These are phyloP conservation scores for Takifugu rubripes DNA, from an alignment of 2,797 vertebrate genomes.

Conservation along the genomic window DNA sequence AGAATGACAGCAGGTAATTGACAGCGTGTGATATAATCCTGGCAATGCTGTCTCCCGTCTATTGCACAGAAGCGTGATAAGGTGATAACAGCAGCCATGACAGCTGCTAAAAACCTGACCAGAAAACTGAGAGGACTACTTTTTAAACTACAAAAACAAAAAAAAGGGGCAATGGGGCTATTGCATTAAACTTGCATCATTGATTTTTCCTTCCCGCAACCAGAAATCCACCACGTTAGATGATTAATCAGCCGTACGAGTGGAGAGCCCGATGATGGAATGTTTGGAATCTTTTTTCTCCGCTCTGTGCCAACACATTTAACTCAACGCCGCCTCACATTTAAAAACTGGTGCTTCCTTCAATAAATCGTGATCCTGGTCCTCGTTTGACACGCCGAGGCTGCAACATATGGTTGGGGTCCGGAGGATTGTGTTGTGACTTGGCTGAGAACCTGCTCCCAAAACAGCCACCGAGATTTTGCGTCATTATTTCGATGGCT, in stretches of 20 bases:
- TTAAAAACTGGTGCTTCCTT: too few species aligned
- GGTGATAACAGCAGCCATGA: neutral
- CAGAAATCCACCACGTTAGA: neutral
- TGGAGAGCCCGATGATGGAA: neutral
- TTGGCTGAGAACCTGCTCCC: too few species aligned
- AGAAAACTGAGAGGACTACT: too few species aligned
- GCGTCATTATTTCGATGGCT: too few species aligned
- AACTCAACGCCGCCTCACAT: too few species aligned
- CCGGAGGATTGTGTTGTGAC: too few species aligned
- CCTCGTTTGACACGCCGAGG: too few species aligned
- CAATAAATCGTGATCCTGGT: too few species aligned
- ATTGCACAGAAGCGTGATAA: neutral
- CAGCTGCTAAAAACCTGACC: neutral
- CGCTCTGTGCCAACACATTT: too few species aligned
- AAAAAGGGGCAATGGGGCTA: neutral
- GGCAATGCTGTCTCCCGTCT: neutral
- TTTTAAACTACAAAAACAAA: neutral
- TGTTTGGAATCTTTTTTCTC: neutral
- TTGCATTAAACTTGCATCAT: slow-evolving; percentile 1
- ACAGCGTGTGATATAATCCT: neutral
- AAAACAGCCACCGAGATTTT: too few species aligned
- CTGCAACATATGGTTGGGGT: too few species aligned
- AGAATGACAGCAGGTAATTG: slow-evolving; percentile 19
- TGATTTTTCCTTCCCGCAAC: neutral
- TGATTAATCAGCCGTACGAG: neutral